phyloP scores from a whole-genome alignment of 2,113 vertebrate genomes.

The Climacteris rufus region DNA sequence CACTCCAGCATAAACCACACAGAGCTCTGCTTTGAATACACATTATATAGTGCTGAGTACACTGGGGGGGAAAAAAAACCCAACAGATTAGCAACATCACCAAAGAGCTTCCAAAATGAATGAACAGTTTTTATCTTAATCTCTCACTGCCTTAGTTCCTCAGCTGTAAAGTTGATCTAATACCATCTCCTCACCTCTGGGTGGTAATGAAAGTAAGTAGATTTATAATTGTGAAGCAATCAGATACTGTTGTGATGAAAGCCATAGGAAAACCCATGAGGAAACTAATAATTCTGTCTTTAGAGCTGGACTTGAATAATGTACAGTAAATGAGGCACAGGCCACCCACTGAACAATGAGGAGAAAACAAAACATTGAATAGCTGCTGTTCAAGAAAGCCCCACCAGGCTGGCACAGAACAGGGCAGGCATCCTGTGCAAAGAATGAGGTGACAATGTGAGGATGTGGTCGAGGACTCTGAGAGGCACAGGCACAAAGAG shows the following conservation, averaged over 20 bases:
- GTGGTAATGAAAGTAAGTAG: slow-evolving; percentile 22
- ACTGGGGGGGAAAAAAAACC: background rate
- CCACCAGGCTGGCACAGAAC: slow-evolving; percentile 38
- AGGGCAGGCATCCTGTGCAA: slow-evolving; percentile 57
- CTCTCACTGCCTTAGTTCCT: background rate
- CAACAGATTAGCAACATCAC: background rate
- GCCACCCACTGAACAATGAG: slow-evolving; percentile 55
- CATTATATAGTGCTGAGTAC: background rate
- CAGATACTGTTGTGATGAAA: slow-evolving; percentile 37
- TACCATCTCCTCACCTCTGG: background rate
- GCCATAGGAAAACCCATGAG: slow-evolving; percentile 44
- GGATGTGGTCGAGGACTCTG: slow-evolving; percentile 45
- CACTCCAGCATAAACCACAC: background rate
- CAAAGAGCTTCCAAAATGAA: slow-evolving; percentile 3
- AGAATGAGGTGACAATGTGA: slow-evolving; percentile 54
- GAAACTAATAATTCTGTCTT: slow-evolving; percentile 59
- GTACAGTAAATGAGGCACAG: slow-evolving; percentile 56
- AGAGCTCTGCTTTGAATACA: background rate
- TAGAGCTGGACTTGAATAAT: slow-evolving; percentile 48
- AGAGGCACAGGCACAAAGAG: slow-evolving; percentile 26
- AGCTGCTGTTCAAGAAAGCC: slow-evolving; percentile 38
- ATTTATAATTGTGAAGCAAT: slow-evolving; percentile 40
- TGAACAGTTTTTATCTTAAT: slow-evolving; percentile 3
- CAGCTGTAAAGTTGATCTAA: background rate
- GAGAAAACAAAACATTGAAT: slow-evolving; percentile 52